These are phyloP conservation scores for Solen grandis DNA, from an alignment of 1,140 invertebrate genomes.

Conservation along the genomic window DNA sequence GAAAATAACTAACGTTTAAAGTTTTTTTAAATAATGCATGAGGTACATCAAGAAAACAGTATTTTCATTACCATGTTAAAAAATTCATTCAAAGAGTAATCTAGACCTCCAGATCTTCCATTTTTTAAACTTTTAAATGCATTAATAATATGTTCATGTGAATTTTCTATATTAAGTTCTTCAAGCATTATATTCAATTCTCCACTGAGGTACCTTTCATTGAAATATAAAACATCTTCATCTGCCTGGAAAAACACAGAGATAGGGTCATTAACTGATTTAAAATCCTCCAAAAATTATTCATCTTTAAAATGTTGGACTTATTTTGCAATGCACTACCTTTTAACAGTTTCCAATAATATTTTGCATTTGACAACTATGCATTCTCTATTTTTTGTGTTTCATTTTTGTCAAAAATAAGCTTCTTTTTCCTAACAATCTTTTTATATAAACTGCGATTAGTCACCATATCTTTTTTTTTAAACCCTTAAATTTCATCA, in stretches of 20 bases:
- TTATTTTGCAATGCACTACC: not conserved
- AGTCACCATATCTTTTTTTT: not conserved
- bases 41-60: not conserved
- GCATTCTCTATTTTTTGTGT: not conserved
- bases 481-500: not conserved
- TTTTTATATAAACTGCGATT: slow-evolving; percentile 1
- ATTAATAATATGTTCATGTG: too few species aligned
- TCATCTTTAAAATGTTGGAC: not conserved
- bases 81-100: slow-evolving; percentile 1
- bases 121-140: not conserved
- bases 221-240: too few species aligned
- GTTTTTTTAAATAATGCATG: slow-evolving; percentile 7
- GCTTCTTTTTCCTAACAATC: not conserved
- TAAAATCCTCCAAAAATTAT: slow-evolving; percentile 17
- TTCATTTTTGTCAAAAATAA: too few species aligned
- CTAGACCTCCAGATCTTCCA: not conserved
- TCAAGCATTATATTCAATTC: too few species aligned
- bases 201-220: too few species aligned
- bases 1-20: slow-evolving; percentile 5
- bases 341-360: too few species aligned
- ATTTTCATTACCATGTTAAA: not conserved
- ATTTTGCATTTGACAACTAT: not conserved
- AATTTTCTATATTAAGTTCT: too few species aligned
- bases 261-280: slow-evolving; percentile 1
- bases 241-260: not conserved